Conservation (phyloP, 2,888 invertebrate species). For the Camponotus fellah region DNA sequence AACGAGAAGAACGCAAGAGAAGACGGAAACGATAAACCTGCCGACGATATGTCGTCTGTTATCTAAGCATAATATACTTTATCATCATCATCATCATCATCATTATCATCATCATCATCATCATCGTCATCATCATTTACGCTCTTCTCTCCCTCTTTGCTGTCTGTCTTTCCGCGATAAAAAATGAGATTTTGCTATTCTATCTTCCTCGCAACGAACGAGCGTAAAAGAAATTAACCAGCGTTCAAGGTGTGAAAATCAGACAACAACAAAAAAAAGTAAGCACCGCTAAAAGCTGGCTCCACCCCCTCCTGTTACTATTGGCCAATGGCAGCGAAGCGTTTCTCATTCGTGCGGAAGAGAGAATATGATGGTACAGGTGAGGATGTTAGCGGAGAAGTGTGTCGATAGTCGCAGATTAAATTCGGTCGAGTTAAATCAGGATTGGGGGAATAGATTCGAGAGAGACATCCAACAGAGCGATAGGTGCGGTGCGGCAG, state of each 20-base stretch:
- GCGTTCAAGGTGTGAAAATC: constrained; percentile 78
- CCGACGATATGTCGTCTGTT: constrained; percentile 73
- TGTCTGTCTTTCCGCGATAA: constrained; percentile 59
- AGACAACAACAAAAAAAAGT: constrained; percentile 76
- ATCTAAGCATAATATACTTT: constrained; percentile 52
- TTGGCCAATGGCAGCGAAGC: constrained; percentile 85
- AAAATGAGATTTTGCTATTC: constrained; percentile 51
- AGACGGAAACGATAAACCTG: constrained; percentile 81
- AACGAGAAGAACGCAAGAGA: constrained; percentile 81
- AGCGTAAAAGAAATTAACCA: constrained; percentile 80
- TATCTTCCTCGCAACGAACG: constrained; percentile 75
- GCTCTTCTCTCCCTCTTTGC: constrained; percentile 54
- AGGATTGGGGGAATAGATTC: constrained; percentile 21
- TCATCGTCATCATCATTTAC: constrained; percentile 27
- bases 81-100: constrained; percentile 25
- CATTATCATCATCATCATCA: constrained; percentile 39
- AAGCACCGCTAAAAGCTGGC: constrained; percentile 85
- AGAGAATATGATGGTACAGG: constrained; percentile 28
- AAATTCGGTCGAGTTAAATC: neutral
- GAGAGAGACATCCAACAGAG: constrained; percentile 41
- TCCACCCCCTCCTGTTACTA: constrained; percentile 86
- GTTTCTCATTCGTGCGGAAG: constrained; percentile 75
- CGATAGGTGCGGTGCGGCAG: constrained; percentile 38
- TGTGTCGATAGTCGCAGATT: neutral
- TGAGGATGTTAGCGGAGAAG: constrained; percentile 39